Base-by-base conservation (phyloP, 1,140 invertebrate genomes). In the Atta cephalotes region DNA sequence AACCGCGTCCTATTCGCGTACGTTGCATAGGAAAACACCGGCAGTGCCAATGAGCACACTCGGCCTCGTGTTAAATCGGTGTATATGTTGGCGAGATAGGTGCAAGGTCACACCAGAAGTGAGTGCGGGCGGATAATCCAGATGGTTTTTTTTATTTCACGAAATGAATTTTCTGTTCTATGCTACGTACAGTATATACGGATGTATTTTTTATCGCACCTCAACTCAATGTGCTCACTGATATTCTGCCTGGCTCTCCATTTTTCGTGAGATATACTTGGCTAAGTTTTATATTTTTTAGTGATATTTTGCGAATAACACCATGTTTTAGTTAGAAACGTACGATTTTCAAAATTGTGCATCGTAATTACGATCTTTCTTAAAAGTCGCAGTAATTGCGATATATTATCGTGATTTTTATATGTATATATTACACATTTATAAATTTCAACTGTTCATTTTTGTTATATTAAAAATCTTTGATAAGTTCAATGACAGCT, bases 11-110 rank as follows among this genome's bases (percentile, higher is more conserved):
- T 35, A 80, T 58, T 63, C 71, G 58, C 45, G 78, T 58, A 77
- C 51, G 53, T 84, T 88, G 74, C 66, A 84, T 88, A 78, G 78
- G 56, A 86, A 87, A 86, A 87, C 51, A 62, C 66, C 35, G 60
- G 51, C 65, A 81, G 70, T 49, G 71, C 25, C 68, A 51, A 35
- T 58, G 25, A 51, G 56, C 39, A 74, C 25, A 39, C 56, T 82
- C 25, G 45, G 58, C n/a, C 65, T 35, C 49, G 31, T 35, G 65
- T 56, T 65, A 71, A 35, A 58, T 81, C 39, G 78, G 31, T 39
- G 31, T 39, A 7, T 39, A 70, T 6, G 31, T 25, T 39, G 28
- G 31, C 49, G 65, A 70, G 66, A 53, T 35, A 49, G 21, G 66
- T 39, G 14, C 49, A 80, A 80, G 25, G 39, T 78, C 25, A 62